A percentile compares a stretch with the other conserved stretches of the same genome.
These are phyloP conservation scores for Osedax frankpressi DNA, from an alignment of 2,888 invertebrate species.

Conservation along the genomic window DNA sequence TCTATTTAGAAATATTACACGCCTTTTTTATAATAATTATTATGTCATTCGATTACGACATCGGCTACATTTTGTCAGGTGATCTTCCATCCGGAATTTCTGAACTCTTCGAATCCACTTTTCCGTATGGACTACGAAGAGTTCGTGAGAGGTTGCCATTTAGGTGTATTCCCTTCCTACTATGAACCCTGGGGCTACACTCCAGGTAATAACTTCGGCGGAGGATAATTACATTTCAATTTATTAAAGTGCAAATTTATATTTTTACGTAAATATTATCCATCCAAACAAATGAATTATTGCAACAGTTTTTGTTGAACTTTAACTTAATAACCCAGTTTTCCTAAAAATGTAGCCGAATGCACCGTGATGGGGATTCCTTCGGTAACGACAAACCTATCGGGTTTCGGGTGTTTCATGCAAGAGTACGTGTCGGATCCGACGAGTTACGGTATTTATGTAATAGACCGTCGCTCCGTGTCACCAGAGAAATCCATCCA, in stretches of 20 bases:
- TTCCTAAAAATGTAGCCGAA: too few species aligned
- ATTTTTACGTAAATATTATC: background rate
- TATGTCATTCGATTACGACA: too few species aligned
- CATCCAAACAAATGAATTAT: background rate
- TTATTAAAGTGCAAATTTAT: too few species aligned
- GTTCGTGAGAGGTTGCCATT: constrained; percentile 93
- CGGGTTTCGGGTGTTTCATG: constrained; percentile 96
- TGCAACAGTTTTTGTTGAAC: background rate
- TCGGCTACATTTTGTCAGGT: constrained; percentile 62
- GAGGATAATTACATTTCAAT: too few species aligned
- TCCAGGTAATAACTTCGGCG: too few species aligned
- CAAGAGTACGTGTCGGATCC: constrained; percentile 93
- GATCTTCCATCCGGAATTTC: constrained; percentile 96
- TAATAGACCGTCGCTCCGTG: constrained; percentile 83
- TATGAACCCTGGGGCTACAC: constrained; percentile 99
- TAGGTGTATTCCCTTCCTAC: constrained; percentile 97
- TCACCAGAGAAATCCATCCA: constrained; percentile 77
- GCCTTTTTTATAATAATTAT: too few species aligned
- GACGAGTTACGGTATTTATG: constrained; percentile 93
- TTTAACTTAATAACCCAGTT: too few species aligned
- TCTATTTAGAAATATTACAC: too few species aligned
- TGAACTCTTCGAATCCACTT: constrained; percentile 89
- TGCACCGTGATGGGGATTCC: constrained; percentile 99
- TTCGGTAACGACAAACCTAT: constrained; percentile 89
- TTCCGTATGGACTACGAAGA: constrained; percentile 97